A percentile compares a stretch with the other conserved stretches of the same genome.
Conservation (phyloP, 2,797 vertebrate genomes). For the Pseudopleuronectes americanus region DNA sequence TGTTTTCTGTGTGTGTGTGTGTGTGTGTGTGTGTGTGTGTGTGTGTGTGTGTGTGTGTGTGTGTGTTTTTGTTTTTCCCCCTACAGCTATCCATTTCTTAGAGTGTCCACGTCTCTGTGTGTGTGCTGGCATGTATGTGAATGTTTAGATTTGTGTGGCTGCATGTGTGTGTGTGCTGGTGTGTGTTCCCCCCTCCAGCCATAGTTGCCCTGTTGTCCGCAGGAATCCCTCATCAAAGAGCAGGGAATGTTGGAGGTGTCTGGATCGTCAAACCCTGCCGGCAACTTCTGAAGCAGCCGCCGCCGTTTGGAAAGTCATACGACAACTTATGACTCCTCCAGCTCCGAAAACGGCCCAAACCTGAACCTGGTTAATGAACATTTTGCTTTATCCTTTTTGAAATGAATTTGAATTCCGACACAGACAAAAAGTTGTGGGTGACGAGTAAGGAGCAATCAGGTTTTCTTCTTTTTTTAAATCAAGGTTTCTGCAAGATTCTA, state of each 20-base stretch:
- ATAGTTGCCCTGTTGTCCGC: conserved; percentile 63
- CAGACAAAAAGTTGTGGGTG: too few relatives aligned
- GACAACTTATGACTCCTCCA: conserved; percentile 6
- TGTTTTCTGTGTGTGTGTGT: conserved; percentile 23
- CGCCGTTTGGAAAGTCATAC: conserved; percentile 30
- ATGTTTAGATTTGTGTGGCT: conserved; percentile 55
- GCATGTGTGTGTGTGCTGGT: conserved; percentile 31
- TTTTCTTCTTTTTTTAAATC: too few relatives aligned
- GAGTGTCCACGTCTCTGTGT: conserved; percentile 46
- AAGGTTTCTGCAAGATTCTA: too few relatives aligned
- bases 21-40: conserved; percentile 13
- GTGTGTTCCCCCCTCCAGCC: conserved; percentile 56
- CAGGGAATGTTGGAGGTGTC: conserved; percentile 65
- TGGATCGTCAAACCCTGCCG: conserved; percentile 61
- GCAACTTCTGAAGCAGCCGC: conserved; percentile 54
- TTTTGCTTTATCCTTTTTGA: not conserved
- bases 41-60: conserved; percentile 22
- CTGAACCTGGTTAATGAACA: not conserved
- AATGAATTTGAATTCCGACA: too few relatives aligned
- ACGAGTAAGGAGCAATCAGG: too few relatives aligned
- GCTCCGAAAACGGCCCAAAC: conserved; percentile 17
- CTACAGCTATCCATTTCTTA: conserved; percentile 64
- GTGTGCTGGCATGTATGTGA: conserved; percentile 54
- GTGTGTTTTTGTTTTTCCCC: conserved; percentile 31
- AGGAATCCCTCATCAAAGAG: conserved; percentile 76